Percentiles rank a stretch among this genome's conserved stretches.
These are phyloP conservation scores for Drosophila gunungcola DNA, from an alignment of 1,140 invertebrate species.

Conservation along the genomic window DNA sequence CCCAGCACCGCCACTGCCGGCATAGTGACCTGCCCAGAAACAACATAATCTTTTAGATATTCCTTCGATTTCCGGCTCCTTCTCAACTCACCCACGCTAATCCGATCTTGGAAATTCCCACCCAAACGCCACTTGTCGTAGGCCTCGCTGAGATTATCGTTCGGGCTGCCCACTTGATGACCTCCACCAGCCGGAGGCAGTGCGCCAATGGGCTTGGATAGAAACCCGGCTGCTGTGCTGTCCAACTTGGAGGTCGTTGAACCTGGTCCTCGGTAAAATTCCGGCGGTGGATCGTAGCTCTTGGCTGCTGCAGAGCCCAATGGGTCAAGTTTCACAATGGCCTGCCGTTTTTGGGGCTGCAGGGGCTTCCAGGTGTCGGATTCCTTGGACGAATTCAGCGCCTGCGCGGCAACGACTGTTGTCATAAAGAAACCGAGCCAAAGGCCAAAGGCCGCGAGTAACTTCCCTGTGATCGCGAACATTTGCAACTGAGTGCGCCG, in stretches of 20 bases:
- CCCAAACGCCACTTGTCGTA: conserved; percentile 69
- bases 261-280: conserved; percentile 78
- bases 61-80: no score
- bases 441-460: conserved; percentile 27
- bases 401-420: conserved; percentile 1
- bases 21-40: conserved; percentile 49
- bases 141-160: conserved; percentile 65
- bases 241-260: conserved; percentile 37
- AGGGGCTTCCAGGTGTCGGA: conserved; percentile 38
- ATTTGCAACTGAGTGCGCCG: conserved; percentile 41
- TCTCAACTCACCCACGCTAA: conserved; percentile 72
- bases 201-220: conserved; percentile 37
- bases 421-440: conserved; percentile 8
- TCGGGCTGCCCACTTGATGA: conserved; percentile 28
- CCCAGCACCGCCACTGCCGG: conserved; percentile 19
- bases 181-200: conserved; percentile 11
- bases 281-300: conserved; percentile 80
- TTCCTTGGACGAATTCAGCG: conserved; percentile 3
- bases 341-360: conserved; percentile 50
- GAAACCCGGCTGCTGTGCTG: conserved; percentile 44
- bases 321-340: conserved; percentile 41
- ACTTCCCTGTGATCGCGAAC: conserved; percentile 39
- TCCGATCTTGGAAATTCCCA: conserved; percentile 54
- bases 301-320: conserved; percentile 58
- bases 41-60: no score